Conservation (phyloP, 2,797 vertebrate species). For the Cheirogaleus major region DNA sequence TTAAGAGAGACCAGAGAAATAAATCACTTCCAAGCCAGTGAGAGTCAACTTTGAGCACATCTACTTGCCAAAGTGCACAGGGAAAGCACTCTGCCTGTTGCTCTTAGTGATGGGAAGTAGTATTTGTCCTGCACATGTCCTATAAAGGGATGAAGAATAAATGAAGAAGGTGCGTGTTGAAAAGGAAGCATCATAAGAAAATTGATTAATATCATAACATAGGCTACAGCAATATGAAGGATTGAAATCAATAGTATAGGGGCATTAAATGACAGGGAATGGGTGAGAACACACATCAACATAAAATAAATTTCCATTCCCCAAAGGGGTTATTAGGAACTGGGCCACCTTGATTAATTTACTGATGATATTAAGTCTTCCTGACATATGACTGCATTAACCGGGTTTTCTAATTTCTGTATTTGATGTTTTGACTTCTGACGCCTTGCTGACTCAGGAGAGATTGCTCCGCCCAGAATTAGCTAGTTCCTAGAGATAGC, state of each 20-base stretch:
- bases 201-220: not conserved
- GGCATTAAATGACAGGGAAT: not conserved
- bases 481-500: not conserved
- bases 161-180: not conserved
- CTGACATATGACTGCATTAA: not conserved
- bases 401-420: not conserved
- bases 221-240: not conserved
- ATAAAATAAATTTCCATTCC: not conserved
- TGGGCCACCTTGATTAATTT: not conserved
- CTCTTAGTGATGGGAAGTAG: not conserved
- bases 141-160: not conserved
- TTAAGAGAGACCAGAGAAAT: conserved; percentile 56
- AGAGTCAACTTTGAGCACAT: conserved; percentile 13
- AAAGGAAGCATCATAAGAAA: not conserved
- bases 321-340: not conserved
- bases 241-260: not conserved
- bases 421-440: not conserved
- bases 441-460: not conserved
- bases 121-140: not conserved
- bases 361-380: not conserved
- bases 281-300: not conserved
- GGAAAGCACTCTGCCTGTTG: not conserved
- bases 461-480: not conserved
- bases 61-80: conserved; percentile 24
- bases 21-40: conserved; percentile 55